These are phyloP conservation scores for Argentina silus DNA, from an alignment of 2,797 vertebrate species.

Conservation along the genomic window DNA sequence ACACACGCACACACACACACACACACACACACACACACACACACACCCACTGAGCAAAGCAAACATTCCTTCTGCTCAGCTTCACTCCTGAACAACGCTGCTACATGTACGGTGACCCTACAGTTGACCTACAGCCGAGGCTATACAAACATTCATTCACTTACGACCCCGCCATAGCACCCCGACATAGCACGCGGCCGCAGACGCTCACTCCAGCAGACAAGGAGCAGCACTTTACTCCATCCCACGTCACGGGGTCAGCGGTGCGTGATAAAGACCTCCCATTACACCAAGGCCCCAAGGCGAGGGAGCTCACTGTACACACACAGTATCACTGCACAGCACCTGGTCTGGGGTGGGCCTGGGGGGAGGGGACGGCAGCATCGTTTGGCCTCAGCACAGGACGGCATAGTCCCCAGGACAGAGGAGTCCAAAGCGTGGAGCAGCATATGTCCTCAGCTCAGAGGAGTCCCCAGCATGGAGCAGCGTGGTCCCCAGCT, in stretches of 20 bases:
- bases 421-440: neutral
- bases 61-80: neutral
- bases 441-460: conserved; percentile 3
- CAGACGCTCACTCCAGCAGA: neutral
- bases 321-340: neutral
- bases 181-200: neutral
- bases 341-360: neutral
- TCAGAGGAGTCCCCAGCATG: neutral
- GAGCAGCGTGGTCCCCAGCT: neutral
- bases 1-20: conserved; percentile 6
- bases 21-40: neutral
- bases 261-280: neutral
- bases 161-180: neutral
- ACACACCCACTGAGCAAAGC: neutral
- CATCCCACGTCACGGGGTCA: neutral
- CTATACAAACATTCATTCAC: neutral
- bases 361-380: neutral
- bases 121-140: neutral
- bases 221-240: neutral
- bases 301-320: neutral
- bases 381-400: neutral
- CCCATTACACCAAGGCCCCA: neutral
- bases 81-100: neutral
- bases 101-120: neutral
- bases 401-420: neutral